These are phyloP conservation scores for Malachius bipustulatus DNA, from an alignment of 2,888 invertebrate species.

Conservation along the genomic window DNA sequence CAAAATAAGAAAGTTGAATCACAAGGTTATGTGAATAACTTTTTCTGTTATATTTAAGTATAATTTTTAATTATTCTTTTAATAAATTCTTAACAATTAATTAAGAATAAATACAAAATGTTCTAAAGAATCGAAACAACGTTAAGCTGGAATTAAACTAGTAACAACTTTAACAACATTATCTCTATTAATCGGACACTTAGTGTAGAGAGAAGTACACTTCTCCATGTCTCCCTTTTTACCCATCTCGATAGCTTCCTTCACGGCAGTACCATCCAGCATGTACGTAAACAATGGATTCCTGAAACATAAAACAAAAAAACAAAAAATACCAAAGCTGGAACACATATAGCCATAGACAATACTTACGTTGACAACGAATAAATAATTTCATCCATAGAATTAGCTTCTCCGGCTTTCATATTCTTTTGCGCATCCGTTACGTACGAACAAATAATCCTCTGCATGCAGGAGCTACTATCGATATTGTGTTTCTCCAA, in stretches of 20 bases:
- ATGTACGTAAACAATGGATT: conserved; percentile 56
- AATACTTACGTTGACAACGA: conserved; percentile 48
- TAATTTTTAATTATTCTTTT: too few species aligned
- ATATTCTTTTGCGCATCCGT: conserved; percentile 56
- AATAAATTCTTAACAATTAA: conserved; percentile 2
- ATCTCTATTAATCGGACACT: conserved; percentile 57
- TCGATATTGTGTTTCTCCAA: conserved; percentile 59
- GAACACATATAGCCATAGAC: neutral
- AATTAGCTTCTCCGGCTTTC: conserved; percentile 48
- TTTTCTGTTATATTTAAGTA: too few species aligned
- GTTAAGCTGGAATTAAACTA: conserved; percentile 48
- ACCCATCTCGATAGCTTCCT: conserved; percentile 56
- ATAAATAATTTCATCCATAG: conserved; percentile 50
- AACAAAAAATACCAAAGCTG: conserved; percentile 2
- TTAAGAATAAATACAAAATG: neutral
- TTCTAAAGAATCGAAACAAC: too few species aligned
- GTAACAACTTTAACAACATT: conserved; percentile 54
- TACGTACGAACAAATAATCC: conserved; percentile 59
- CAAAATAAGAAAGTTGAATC: too few species aligned
- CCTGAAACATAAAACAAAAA: conserved; percentile 37
- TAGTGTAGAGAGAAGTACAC: conserved; percentile 47
- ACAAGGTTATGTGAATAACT: too few species aligned
- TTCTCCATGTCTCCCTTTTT: conserved; percentile 43
- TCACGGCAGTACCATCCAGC: conserved; percentile 59
- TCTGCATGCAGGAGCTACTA: conserved; percentile 57